Conservation (phyloP, 2,113 vertebrate species). For the Arizona elegans region DNA sequence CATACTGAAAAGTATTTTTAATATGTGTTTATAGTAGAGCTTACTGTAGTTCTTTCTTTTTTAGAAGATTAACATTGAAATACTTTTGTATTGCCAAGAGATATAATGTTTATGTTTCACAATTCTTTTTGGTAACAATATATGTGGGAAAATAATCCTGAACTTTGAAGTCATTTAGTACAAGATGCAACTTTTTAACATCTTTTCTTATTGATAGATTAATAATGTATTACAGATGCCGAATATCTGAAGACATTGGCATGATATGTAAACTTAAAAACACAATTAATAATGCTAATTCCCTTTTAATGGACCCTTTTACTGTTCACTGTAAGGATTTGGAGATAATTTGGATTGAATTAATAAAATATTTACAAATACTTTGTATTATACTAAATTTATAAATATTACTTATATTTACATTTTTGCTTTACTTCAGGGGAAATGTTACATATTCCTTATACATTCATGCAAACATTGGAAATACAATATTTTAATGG, state of each 20-base stretch:
- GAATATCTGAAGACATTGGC: constrained; percentile 5
- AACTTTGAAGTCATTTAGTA: constrained; percentile 18
- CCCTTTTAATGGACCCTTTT: constrained; percentile 16
- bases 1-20: not conserved
- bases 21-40: not conserved
- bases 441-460: not conserved
- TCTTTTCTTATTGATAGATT: constrained; percentile 14
- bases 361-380: not conserved
- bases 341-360: not conserved
- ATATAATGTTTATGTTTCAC: constrained; percentile 26
- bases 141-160: constrained; percentile 38
- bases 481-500: not conserved
- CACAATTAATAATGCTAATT: constrained; percentile 2
- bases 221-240: constrained; percentile 12
- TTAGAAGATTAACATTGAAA: not conserved
- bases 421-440: not conserved
- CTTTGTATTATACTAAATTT: too few species aligned
- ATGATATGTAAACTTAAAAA: constrained; percentile 21
- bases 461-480: not conserved
- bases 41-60: not conserved
- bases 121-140: constrained; percentile 16
- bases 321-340: not conserved
- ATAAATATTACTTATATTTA: not conserved
- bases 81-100: not conserved
- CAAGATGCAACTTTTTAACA: constrained; percentile 38